A percentile compares a stretch with the other conserved stretches of the same genome.
Conservation (phyloP, 2,888 invertebrate genomes). For the Chouioia cunea region DNA sequence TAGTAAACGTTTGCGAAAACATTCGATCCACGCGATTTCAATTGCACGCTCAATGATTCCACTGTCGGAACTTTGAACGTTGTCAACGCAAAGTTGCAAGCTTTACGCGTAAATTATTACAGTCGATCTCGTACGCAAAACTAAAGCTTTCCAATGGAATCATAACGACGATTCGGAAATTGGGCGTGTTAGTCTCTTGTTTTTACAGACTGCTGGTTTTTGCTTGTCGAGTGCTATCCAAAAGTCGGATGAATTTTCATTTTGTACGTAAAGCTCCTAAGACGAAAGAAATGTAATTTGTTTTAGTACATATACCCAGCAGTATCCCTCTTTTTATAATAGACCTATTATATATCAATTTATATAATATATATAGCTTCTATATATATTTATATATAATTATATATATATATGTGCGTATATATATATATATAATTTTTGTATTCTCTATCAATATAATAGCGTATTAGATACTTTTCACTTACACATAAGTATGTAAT, state of each 20-base stretch:
- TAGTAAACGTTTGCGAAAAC: conserved; percentile 18
- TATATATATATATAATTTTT: conserved; percentile 62
- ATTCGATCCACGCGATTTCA: conserved; percentile 36
- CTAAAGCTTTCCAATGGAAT: no score
- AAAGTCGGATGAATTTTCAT: conserved; percentile 49
- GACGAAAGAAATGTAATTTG: conserved; percentile 47
- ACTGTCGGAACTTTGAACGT: conserved; percentile 41
- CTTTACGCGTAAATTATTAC: conserved; percentile 44
- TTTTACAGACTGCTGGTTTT: conserved; percentile 49
- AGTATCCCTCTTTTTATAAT: conserved; percentile 61
- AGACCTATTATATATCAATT: conserved; percentile 61
- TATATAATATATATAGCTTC: conserved; percentile 56
- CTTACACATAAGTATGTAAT: conserved; percentile 67
- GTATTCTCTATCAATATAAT: conserved; percentile 64
- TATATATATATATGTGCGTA: conserved; percentile 56
- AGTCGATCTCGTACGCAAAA: no score
- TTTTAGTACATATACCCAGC: conserved; percentile 58
- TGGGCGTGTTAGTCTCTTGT: conserved; percentile 46
- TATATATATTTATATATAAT: conserved; percentile 59
- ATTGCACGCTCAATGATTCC: conserved; percentile 27
- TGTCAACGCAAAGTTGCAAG: conserved; percentile 34
- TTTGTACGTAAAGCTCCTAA: conserved; percentile 49
- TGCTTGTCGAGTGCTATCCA: conserved; percentile 39
- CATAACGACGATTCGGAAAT: conserved; percentile 28
- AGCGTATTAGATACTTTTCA: conserved; percentile 65